Conservation (phyloP, 2,113 vertebrate genomes). For the Dicentrarchus labrax region DNA sequence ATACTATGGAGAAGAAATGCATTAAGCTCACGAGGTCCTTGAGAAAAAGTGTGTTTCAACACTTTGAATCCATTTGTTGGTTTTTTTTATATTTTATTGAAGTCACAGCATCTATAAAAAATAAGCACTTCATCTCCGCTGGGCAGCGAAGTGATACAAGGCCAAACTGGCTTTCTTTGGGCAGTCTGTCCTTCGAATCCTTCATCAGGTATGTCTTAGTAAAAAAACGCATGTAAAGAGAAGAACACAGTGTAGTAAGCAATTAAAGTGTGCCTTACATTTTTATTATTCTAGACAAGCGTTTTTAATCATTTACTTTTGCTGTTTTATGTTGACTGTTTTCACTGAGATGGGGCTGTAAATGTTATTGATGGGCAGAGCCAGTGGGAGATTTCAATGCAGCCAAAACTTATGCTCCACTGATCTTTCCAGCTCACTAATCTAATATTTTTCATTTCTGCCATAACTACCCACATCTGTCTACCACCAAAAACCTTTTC, state of each 20-base stretch:
- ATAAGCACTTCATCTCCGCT: not conserved
- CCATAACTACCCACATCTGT: not conserved
- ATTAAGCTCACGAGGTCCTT: slow-evolving; percentile 10
- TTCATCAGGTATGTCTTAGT: not conserved
- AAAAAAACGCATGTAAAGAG: not conserved
- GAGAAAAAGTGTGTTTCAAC: not conserved
- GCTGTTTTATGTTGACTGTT: not conserved
- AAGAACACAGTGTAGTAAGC: not conserved
- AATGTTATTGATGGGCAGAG: slow-evolving; percentile 11
- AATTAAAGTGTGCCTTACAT: not conserved
- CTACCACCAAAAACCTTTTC: slow-evolving; percentile 22
- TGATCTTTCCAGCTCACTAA: slow-evolving; percentile 42
- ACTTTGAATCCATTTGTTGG: not conserved
- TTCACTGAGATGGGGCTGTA: slow-evolving; percentile 19
- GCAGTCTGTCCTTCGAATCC: not conserved
- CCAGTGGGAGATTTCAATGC: slow-evolving; percentile 28
- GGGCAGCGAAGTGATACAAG: slow-evolving; percentile 10
- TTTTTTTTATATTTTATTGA: not conserved
- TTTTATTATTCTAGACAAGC: not conserved
- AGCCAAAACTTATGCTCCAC: slow-evolving; percentile 19
- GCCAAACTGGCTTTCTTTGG: not conserved
- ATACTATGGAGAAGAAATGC: not conserved
- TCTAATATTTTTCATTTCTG: slow-evolving; percentile 37
- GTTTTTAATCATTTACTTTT: no score
- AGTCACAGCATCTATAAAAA: slow-evolving; percentile 1